Evolutionary conservation across 2,888 invertebrate species (phyloP), one percentile per base, ranked within the genome.

Genomic region (Tenthredo scrophulariae): DNA sequence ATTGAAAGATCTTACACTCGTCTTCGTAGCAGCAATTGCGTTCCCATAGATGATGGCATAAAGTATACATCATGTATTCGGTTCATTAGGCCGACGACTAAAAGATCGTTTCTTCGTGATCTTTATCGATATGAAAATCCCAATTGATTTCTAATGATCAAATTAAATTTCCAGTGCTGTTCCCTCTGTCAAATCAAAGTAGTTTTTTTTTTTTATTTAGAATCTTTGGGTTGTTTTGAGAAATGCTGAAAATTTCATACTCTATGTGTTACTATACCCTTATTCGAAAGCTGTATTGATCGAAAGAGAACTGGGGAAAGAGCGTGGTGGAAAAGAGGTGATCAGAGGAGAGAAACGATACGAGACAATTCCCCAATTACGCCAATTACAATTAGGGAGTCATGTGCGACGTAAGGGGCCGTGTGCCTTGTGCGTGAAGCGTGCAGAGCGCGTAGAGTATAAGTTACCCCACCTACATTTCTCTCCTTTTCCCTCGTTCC

Each of bases 371-470:
- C 79, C 54, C 85, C 86, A 87, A 86, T 87, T 86, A 87, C 67
- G 62, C 72, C 84, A 87, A 88, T 88, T 88, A 88, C 87, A 88
- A 88, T 88, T 87, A 86, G 85, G 87, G 86, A 77, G 75, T 62
- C 54, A 84, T 84, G 72, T 37, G 65, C 83, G 83, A 33, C 46
- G 67, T 67, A 26, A 58, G 22, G 80, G 83, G 46, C 83, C 70
- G 83, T 83, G 62, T 80, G 80, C 77, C 70, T 84, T 85, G 85
- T 84, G 84, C 75, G 85, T 77, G 50, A 62, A 84, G 84, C 84
- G 80, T 80, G 72, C 79, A 80, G 62, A 77, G 77, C 77, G 80
- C 74, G 58, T 77, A 62, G 58, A 37, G 62, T 80, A n/a, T n/a
- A n/a, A 54, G 22, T 58, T 40, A 80, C 58, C 80, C 80, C 83